Evolutionary conservation across 1,140 invertebrate genomes (phyloP), one percentile per base, ranked within the genome.

Genomic region (Glossosoma conforme): DNA sequence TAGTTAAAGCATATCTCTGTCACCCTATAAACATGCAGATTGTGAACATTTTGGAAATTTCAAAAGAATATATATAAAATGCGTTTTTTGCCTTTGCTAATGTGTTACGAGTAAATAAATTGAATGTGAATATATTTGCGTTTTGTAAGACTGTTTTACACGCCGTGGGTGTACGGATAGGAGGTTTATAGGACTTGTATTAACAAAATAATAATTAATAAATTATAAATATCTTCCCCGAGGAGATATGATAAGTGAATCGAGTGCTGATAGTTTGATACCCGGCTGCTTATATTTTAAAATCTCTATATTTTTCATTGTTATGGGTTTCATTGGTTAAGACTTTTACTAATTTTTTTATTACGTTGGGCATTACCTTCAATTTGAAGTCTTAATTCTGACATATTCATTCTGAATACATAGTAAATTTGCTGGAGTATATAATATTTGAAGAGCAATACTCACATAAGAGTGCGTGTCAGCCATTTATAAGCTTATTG

Each of bases 101-200:
- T 6, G 25, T 8, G 25, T n/a, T n/a, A 6, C n/a, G 6, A 28
- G n/a, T 43, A 32, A 18, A 24, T 20, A 25, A 8, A 42, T 24
- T 22, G 10, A 13, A 42, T 42, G 40, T 42, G 20, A 42, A 42
- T 38, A 25, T 42, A 3, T 42, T 13, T 14, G 40, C 40, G 25
- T 24, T 45, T 20, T 24, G 18, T 15, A 36, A 35, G 18, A 36
- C 43, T 45, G 28, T 24, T 33, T 18, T n/a, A 35, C 18, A 44
- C 35, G 32, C 28, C 43, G 28, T 22, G 43, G 33, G 43, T 45
- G 17, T 25, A 13, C 15, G 24, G 41, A 43, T 28, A 43, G 24
- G 28, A 24, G 17, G 28, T 20, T 14, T 33, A 20, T 13, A 33
- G 9, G 22, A 36, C 17, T 35, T 22, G 20, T 20, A n/a, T 14